Conservation (phyloP, 1,140 invertebrate genomes). For the Musca vetustissima region DNA sequence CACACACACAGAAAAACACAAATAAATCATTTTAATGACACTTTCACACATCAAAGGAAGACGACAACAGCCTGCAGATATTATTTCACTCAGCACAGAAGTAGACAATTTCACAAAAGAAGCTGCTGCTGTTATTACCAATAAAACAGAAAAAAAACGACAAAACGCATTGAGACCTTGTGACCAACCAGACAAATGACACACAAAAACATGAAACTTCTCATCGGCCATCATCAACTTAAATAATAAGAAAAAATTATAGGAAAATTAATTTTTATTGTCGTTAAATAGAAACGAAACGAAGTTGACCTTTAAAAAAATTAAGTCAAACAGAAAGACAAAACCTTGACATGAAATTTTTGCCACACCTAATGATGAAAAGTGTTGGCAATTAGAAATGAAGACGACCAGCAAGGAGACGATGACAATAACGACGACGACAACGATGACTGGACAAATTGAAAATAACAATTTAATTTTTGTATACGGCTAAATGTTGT, state of each 20-base stretch:
- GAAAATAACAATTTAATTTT: neutral
- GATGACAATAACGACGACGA: no score
- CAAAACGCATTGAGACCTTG: no score
- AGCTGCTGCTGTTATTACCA: neutral
- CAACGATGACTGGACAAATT: neutral
- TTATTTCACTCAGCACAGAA: neutral
- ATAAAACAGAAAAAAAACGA: no score
- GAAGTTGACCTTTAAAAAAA: neutral
- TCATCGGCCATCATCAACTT: no score
- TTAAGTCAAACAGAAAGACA: neutral
- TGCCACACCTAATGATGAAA: conserved; percentile 7
- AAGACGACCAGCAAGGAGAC: no score
- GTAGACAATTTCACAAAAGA: neutral
- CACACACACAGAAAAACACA: no score
- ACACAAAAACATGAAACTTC: no score
- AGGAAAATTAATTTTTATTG: conserved; percentile 19
- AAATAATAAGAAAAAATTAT: conserved; percentile 9
- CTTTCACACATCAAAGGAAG: neutral
- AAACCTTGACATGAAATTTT: neutral
- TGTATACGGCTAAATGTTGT: neutral
- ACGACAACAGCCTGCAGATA: neutral
- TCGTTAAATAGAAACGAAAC: neutral
- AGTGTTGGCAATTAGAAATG: conserved; percentile 1
- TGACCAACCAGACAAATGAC: no score
- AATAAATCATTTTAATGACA: conserved; percentile 24